These are phyloP conservation scores for Euplexia lucipara DNA, from an alignment of 2,888 invertebrate species.

Conservation along the genomic window DNA sequence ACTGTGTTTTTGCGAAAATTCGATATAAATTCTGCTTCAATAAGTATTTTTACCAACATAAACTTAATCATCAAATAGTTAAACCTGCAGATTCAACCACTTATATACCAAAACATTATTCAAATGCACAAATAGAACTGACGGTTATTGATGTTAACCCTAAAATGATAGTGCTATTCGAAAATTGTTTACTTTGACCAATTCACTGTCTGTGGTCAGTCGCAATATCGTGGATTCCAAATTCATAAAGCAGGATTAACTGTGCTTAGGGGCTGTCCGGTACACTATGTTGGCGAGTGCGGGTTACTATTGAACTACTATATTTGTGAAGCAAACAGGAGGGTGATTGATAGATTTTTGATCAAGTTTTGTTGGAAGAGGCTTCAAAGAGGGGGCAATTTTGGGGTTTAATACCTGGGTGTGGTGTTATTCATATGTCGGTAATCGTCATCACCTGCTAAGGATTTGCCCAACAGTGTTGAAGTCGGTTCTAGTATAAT, in stretches of 20 bases:
- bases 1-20: too few species aligned
- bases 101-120: constrained; percentile 14
- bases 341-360: constrained; percentile 25
- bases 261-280: constrained; percentile 41
- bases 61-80: too few species aligned
- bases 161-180: constrained; percentile 49
- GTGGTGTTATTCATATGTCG: not conserved
- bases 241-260: constrained; percentile 72
- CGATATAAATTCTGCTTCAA: too few species aligned
- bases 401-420: not conserved
- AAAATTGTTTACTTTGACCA: constrained; percentile 53
- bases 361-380: constrained; percentile 30
- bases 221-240: constrained; percentile 61
- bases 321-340: constrained; percentile 40
- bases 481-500: too few species aligned
- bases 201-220: constrained; percentile 65
- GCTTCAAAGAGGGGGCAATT: not conserved
- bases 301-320: constrained; percentile 18
- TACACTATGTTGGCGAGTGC: constrained; percentile 33
- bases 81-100: not conserved
- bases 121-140: constrained; percentile 21
- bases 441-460: too few species aligned
- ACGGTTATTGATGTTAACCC: constrained; percentile 33
- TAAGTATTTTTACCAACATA: too few species aligned
- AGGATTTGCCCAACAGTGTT: too few species aligned